Evolutionary conservation across 2,888 invertebrate genomes (phyloP).

Genomic region (Tortrix viridana): DNA sequence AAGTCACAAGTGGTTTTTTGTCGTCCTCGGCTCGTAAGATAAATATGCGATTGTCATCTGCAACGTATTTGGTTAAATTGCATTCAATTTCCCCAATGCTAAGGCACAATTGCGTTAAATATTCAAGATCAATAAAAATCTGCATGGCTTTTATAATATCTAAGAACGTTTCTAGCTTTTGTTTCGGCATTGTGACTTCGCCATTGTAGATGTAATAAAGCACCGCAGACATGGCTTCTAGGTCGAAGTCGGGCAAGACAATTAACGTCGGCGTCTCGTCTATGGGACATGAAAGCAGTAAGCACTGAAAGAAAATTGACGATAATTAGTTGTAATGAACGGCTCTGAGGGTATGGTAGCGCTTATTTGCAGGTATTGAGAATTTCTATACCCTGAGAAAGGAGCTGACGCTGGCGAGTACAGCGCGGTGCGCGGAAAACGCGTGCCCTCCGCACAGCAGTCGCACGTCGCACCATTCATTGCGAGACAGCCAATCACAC

Average conservation of each 20-base stretch:
- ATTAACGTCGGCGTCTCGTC: constrained; percentile 84
- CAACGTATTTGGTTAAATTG: constrained; percentile 39
- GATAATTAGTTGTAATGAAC: constrained; percentile 39
- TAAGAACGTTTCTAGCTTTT: constrained; percentile 84
- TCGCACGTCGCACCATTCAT: constrained; percentile 85
- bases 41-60: constrained; percentile 49
- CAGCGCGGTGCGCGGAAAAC: constrained; percentile 87
- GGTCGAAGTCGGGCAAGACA: constrained; percentile 86
- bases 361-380: background rate
- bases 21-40: constrained; percentile 47
- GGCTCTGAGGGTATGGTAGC: constrained; percentile 18
- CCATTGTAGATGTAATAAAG: constrained; percentile 89
- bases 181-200: constrained; percentile 83
- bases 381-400: constrained; percentile 83
- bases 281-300: constrained; percentile 63
- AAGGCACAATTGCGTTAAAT: constrained; percentile 51
- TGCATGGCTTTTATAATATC: constrained; percentile 79
- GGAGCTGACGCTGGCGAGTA: constrained; percentile 87
- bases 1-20: constrained; percentile 51
- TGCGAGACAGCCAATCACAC: constrained; percentile 71
- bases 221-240: constrained; percentile 85
- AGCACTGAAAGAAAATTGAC: constrained; percentile 55
- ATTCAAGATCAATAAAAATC: constrained; percentile 67
- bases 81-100: constrained; percentile 41
- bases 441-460: constrained; percentile 86